phyloP scores from a whole-genome alignment of 2,888 invertebrate genomes.

The Hirtodrosophila histrioides region DNA sequence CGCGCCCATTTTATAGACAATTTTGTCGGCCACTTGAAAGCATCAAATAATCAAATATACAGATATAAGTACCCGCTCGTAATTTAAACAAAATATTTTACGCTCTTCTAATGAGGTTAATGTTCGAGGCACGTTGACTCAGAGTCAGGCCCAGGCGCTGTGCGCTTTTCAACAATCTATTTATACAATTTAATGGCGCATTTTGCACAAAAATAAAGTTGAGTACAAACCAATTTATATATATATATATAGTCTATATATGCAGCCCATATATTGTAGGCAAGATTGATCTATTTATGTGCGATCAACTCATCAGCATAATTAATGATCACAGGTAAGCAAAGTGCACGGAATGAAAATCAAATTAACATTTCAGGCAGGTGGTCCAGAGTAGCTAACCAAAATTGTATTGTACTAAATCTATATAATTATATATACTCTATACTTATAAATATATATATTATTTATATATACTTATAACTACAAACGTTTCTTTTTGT shows the following conservation, averaged over 20 bases:
- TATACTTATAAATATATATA: conserved; percentile 1
- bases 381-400: conserved; percentile 35
- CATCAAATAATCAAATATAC: conserved; percentile 16
- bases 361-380: conserved; percentile 40
- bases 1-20: conserved; percentile 38
- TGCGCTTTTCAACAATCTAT: conserved; percentile 68
- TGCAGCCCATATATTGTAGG: conserved; percentile 13
- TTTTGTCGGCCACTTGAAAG: conserved; percentile 42
- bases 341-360: conserved; percentile 32
- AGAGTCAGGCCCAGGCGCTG: conserved; percentile 62
- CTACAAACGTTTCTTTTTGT: background rate
- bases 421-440: conserved; percentile 10
- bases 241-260: conserved; percentile 8
- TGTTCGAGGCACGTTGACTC: conserved; percentile 75
- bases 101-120: conserved; percentile 73
- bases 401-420: background rate
- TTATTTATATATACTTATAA: background rate
- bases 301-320: conserved; percentile 23
- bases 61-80: conserved; percentile 3
- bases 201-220: conserved; percentile 77
- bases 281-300: conserved; percentile 22
- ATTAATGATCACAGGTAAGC: conserved; percentile 32
- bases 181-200: conserved; percentile 78
- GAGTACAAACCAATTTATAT: conserved; percentile 60
- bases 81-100: conserved; percentile 40